Evolutionary conservation across 2,113 vertebrate genomes (phyloP), one percentile per base, ranked within the genome.

Genomic region (Bubo scandiacus): DNA sequence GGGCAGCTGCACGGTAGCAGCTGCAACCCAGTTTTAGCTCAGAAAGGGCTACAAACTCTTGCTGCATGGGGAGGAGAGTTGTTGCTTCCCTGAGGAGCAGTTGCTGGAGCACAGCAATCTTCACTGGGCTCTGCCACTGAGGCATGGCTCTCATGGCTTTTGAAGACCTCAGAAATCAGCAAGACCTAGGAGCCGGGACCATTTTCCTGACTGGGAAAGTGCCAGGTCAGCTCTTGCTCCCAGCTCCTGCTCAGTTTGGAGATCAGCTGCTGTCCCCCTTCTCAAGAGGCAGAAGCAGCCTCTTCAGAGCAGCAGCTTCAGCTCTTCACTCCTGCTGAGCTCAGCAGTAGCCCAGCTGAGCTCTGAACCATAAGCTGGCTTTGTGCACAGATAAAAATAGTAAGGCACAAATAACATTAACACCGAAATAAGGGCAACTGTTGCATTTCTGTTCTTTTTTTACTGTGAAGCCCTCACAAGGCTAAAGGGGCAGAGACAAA

Each of bases 291-390:
- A 65, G 71, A 62, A 88, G 52, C 62, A 88, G 45, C 27, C 71
- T 74, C 54, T 57, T 68, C 66, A 32, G 81, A 88, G 74, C 58
- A 80, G 78, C 66, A 75, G 54, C 57, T 79, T 88, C 5, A 1
- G 67, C 70, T 89, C 54, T 47, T 88, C 3, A 6, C 58, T 65
- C 74, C 81, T 80, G 93, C 92, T 94, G 93, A 97, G 90, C 62
- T 95, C 92, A 96, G 92, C 96, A 82, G 49, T n/a, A 75, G 71
- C 92, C 66, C 90, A 95, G 78, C 74, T 93, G 93, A 96, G 78
- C 87, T 90, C 81, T 88, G 87, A 91, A 92, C 81, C 0, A 0
- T 95, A 96, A 95, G 51, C 74, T 88, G 94, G 66, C 79, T 97
- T 96, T 93, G 71, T 91, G 27, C 1, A 1, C 0, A 5, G 84